Evolutionary conservation across 2,797 vertebrate species (phyloP).

Genomic region (Cirrhinus molitorella): DNA sequence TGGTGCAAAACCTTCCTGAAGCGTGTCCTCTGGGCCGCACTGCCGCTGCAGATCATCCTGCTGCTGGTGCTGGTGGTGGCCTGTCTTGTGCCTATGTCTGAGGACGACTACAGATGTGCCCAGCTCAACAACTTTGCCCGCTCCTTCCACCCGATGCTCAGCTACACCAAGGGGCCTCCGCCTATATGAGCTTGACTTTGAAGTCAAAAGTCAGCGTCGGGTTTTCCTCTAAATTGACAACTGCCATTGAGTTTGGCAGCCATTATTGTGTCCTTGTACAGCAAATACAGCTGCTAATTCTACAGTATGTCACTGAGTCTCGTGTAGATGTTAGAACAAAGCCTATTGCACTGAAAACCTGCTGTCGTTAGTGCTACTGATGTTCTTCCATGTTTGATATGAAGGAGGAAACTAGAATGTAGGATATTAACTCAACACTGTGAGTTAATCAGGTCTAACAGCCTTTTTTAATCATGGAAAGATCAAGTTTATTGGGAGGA

Average conservation of each 20-base stretch:
- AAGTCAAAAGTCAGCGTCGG: background rate
- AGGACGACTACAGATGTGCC: slow-evolving; percentile 90
- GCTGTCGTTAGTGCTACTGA: slow-evolving; percentile 51
- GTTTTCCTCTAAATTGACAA: slow-evolving; percentile 20
- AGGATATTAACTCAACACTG: slow-evolving; percentile 53
- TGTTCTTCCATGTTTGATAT: slow-evolving; percentile 51
- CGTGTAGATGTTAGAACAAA: slow-evolving; percentile 66
- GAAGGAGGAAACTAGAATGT: slow-evolving; percentile 46
- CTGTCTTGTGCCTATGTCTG: slow-evolving; percentile 88
- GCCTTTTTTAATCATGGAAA: slow-evolving; percentile 69
- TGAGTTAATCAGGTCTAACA: slow-evolving; percentile 59
- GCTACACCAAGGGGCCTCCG: slow-evolving; percentile 94
- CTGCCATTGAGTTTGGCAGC: slow-evolving; percentile 44
- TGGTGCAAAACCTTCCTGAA: slow-evolving; percentile 77
- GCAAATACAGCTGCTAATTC: slow-evolving; percentile 58
- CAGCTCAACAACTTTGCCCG: slow-evolving; percentile 94
- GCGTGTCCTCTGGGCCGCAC: slow-evolving; percentile 88
- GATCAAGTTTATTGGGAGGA: slow-evolving; percentile 63
- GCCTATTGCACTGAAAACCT: slow-evolving; percentile 57
- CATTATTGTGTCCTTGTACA: slow-evolving; percentile 61
- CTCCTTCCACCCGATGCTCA: slow-evolving; percentile 94
- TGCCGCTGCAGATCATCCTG: slow-evolving; percentile 92
- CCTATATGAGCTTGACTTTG: slow-evolving; percentile 86
- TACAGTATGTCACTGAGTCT: slow-evolving; percentile 51
- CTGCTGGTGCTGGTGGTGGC: slow-evolving; percentile 85